Percentiles rank a stretch among this genome's conserved stretches.
phyloP scores from a whole-genome alignment of 2,113 vertebrate species.

The Saguinus imperator region DNA sequence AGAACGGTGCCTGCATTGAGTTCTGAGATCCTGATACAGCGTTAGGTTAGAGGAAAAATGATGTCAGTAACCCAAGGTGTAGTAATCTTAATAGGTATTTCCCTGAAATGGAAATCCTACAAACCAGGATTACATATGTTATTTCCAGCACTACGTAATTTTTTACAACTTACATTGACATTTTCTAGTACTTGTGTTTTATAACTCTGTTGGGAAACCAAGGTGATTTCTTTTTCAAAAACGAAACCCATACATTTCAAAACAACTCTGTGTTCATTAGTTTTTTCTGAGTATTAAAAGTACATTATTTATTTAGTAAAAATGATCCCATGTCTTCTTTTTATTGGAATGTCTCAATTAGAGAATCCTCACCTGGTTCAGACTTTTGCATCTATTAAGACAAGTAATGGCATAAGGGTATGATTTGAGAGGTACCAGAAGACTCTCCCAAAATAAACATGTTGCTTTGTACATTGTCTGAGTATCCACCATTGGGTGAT shows the following conservation, averaged over 20 bases:
- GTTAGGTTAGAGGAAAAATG: neutral
- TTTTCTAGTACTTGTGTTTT: slow-evolving; percentile 52
- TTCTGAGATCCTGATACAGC: neutral
- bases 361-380: neutral
- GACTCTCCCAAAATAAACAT: neutral
- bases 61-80: neutral
- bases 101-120: slow-evolving; percentile 35
- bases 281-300: slow-evolving; percentile 18
- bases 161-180: slow-evolving; percentile 23
- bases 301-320: neutral
- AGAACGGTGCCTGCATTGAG: rapidly evolving
- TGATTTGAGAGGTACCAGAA: neutral
- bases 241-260: slow-evolving; percentile 17
- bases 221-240: slow-evolving; percentile 45
- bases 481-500: neutral
- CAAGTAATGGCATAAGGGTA: neutral
- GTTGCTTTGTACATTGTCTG: neutral
- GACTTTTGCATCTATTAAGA: neutral
- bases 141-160: neutral
- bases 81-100: neutral
- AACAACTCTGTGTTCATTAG: slow-evolving; percentile 45
- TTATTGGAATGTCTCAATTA: neutral
- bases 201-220: neutral
- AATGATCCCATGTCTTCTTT: slow-evolving; percentile 37
- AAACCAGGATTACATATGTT: neutral